phyloP scores from a whole-genome alignment of 2,888 invertebrate species.

The Drosophila barbarae region DNA sequence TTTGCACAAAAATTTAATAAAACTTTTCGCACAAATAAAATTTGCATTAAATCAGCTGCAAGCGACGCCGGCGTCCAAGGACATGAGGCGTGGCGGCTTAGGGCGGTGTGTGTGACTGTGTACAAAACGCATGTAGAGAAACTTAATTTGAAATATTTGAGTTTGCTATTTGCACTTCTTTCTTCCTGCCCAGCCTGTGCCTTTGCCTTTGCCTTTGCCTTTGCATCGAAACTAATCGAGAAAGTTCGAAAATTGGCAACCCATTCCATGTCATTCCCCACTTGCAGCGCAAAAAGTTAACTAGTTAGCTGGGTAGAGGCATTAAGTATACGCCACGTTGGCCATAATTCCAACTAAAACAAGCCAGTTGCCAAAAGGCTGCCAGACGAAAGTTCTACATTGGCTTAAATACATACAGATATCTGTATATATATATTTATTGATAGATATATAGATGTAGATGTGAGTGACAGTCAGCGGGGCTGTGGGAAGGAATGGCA shows the following conservation, averaged over 20 bases:
- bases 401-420: conserved; percentile 29
- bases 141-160: conserved; percentile 75
- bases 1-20: conserved; percentile 77
- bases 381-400: conserved; percentile 37
- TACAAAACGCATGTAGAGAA: conserved; percentile 71
- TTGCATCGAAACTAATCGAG: conserved; percentile 71
- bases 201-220: not conserved
- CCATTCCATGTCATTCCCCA: conserved; percentile 8
- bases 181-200: conserved; percentile 4
- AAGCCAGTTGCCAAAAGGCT: conserved; percentile 40
- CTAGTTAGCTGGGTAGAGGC: conserved; percentile 21
- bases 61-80: conserved; percentile 46
- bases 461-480: conserved; percentile 43
- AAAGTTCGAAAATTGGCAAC: conserved; percentile 72
- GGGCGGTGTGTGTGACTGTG: conserved; percentile 43
- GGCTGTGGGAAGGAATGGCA: conserved; percentile 14
- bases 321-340: conserved; percentile 64
- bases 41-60: conserved; percentile 77
- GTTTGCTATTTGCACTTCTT: conserved; percentile 62
- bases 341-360: conserved; percentile 39
- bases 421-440: not conserved
- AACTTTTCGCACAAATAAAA: conserved; percentile 78
- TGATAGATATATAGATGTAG: conserved; percentile 1
- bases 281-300: conserved; percentile 41
- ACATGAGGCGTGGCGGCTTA: conserved; percentile 50